Base-by-base conservation (phyloP, 2,888 invertebrate species). In the Cetonia aurata region DNA sequence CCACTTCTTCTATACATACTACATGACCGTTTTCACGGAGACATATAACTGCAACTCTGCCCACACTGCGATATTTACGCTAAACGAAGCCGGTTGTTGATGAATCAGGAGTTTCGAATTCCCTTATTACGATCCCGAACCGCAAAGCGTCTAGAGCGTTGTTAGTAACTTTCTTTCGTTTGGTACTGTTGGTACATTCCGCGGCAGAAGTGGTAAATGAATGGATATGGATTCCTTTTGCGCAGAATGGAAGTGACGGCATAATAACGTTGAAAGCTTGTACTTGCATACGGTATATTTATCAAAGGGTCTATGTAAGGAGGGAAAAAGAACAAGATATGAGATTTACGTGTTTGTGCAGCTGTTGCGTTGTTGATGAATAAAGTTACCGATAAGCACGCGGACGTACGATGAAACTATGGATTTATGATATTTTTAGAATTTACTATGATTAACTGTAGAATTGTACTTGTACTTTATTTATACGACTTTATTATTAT, bases 31-130 rank as follows among this genome's bases (percentile, higher is more conserved):
- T 25, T 19, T 44, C 46, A 60, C 44, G 60, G 4, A 25, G 25
- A 60, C 44, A 60, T 44, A 60, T 60, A 60, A 60, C 46, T 60
- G 60, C 60, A 60, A 60, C 46, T 60, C 60, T 31, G 46, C 60
- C 60, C 46, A 46, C 25, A 25, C 60, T 60, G 41, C 56, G 56
- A 17, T 41, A 17, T 56, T 55, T 41, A 17, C 13, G 37, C 56
- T 15, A 56, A 56, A 56, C 56, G 37, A 56, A 56, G 56, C 41
- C 56, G n/a, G 56, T 31, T 46, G 44, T n/a, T 46, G 60, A 60
- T 60, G 60, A 60, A 41, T 60, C 60, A 60, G 44, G 25, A 19
- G 60, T 44, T 60, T 60, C 25, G 46, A 60, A 60, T 60, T 60
- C 44, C 44, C 60, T 46, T 60, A 60, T 60, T 44, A 41, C 44